phyloP scores from a whole-genome alignment of 2,113 vertebrate species.

The Rhadina sibilatrix region DNA sequence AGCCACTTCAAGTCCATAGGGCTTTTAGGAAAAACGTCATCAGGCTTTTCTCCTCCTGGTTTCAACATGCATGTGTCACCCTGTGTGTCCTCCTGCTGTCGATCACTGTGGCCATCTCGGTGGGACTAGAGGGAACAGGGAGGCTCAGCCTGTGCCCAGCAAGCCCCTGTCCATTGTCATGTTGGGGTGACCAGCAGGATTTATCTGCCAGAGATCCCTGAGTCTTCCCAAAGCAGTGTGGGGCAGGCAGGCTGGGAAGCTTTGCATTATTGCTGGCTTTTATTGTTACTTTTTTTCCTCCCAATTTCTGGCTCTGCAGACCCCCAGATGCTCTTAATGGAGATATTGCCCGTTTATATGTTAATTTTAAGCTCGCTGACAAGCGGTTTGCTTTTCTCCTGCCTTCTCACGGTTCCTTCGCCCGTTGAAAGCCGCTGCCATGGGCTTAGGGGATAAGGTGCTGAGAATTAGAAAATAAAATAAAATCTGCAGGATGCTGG shows the following conservation, averaged over 20 bases:
- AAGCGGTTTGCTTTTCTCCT: conserved; percentile 44
- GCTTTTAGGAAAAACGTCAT: background rate
- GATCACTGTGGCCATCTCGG: background rate
- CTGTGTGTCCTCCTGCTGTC: background rate
- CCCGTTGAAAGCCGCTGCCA: background rate
- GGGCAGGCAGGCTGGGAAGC: background rate
- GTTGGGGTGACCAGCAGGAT: background rate
- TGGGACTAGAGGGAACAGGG: fast-evolving
- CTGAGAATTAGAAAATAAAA: conserved; percentile 32
- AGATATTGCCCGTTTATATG: background rate
- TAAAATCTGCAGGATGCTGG: conserved; percentile 32
- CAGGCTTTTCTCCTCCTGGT: background rate
- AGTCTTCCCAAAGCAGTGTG: background rate
- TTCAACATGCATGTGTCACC: fast-evolving
- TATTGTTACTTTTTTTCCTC: background rate
- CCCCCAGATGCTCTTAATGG: conserved; percentile 17
- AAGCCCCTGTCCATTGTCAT: fast-evolving
- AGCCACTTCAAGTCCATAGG: background rate
- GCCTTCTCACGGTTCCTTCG: background rate
- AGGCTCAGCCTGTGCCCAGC: background rate
- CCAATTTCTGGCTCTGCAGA: background rate
- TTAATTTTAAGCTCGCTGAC: conserved; percentile 50
- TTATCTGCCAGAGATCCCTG: background rate
- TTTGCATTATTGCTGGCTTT: background rate
- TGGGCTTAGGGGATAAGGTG: conserved; percentile 55